Conservation (phyloP, 2,888 invertebrate genomes). For the Laspeyria flexula region DNA sequence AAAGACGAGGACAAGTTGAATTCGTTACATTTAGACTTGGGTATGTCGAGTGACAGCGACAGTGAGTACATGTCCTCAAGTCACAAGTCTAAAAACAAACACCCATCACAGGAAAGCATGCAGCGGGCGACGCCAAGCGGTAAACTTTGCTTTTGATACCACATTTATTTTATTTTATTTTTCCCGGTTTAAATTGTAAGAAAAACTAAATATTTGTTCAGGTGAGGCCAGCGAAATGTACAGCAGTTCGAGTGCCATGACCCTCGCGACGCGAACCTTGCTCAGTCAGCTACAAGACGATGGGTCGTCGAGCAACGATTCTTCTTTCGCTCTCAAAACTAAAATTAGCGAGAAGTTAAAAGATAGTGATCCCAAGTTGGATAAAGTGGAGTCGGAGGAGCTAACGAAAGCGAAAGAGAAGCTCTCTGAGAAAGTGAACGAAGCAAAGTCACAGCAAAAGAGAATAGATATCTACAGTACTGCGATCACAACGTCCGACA, state of each 20-base stretch:
- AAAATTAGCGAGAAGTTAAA: slow-evolving; percentile 58
- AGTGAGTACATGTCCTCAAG: slow-evolving; percentile 72
- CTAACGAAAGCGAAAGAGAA: slow-evolving; percentile 77
- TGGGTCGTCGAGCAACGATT: slow-evolving; percentile 83
- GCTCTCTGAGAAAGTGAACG: slow-evolving; percentile 76
- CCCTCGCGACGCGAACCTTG: slow-evolving; percentile 77
- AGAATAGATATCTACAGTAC: slow-evolving; percentile 85
- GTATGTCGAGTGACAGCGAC: slow-evolving; percentile 84
- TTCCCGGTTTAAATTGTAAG: slow-evolving; percentile 52
- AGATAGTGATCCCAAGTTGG: slow-evolving; percentile 60
- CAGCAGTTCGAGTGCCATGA: slow-evolving; percentile 70
- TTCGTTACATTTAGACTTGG: slow-evolving; percentile 78
- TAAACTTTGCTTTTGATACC: slow-evolving; percentile 55
- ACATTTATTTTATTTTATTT: slow-evolving; percentile 47
- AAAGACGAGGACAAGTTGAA: slow-evolving; percentile 80
- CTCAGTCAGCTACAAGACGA: slow-evolving; percentile 84
- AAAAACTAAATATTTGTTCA: slow-evolving; percentile 61
- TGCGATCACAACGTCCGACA: slow-evolving; percentile 81
- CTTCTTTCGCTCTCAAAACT: slow-evolving; percentile 75
- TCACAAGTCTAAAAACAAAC: slow-evolving; percentile 66
- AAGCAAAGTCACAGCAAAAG: slow-evolving; percentile 73
- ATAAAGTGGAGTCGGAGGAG: slow-evolving; percentile 71
- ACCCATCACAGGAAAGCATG: slow-evolving; percentile 62
- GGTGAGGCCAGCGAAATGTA: slow-evolving; percentile 76
- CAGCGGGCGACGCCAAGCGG: slow-evolving; percentile 70